Base-by-base conservation (phyloP, 2,888 invertebrate genomes). In the Hirtodrosophila histrioides region DNA sequence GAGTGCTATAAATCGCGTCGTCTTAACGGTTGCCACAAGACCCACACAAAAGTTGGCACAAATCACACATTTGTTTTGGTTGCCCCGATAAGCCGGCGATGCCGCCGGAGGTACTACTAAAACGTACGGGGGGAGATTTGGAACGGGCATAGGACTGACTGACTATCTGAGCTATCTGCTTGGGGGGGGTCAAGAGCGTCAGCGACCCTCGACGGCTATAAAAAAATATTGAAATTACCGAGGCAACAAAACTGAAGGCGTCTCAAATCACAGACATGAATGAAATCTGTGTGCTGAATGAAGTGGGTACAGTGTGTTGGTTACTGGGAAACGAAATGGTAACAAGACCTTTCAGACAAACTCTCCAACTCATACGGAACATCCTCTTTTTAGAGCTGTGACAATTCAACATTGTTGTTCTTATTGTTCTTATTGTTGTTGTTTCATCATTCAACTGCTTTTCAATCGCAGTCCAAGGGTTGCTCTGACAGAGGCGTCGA, bases 401-500 rank as follows among this genome's bases (percentile, higher is more conserved):
- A 69, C 84, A 81, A 58, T 60, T 45, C 55, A 35, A 8, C 51
- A 17, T 12, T 56, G 11, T 44, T 49, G 40, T 31, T 48, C 17
- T 12, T 54, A 35, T 56, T 55, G 50, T 41, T 31, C 1, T 37
- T 27, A 35, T 40, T 40, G 60, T 41, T 48, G 45, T 40, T 54
- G 46, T 61, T 62, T 41, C 68, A 71, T 87, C 80, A 81, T 77
- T 83, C 81, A 61, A 61, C 69, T 53, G 72, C 67, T 63, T 80
- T 88, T 83, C 79, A 88, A 86, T 88, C 85, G 87, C 68, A 41
- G 43, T 36, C 48, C 39, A 51, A 71, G 72, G 66, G 64, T 64
- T 75, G 79, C 60, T 48, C 36, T 72, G 75, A 75, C 89, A 89
- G 85, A 88, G 88, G 89, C 89, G 87, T 88, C 89, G 87, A 89